phyloP scores from a whole-genome alignment of 2,888 invertebrate species.

The Cephalotes varians region DNA sequence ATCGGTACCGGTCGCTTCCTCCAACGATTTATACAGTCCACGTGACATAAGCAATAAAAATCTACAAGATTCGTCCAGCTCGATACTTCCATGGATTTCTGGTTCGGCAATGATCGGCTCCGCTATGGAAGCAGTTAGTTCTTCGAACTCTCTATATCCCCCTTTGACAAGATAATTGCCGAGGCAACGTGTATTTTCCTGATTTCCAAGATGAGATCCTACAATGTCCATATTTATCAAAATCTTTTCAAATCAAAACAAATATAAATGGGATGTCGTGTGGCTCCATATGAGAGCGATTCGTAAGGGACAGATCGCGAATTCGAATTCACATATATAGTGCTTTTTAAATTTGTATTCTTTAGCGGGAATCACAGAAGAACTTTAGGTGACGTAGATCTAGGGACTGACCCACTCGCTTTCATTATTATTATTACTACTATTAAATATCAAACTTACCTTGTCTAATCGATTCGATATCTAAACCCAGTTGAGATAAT shows the following conservation, averaged over 20 bases:
- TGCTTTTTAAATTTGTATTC: too few species aligned
- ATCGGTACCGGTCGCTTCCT: conserved; percentile 92
- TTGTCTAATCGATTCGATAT: conserved; percentile 90
- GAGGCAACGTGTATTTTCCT: conserved; percentile 93
- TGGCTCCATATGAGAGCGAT: too few species aligned
- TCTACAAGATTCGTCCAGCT: conserved; percentile 92
- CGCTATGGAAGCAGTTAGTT: conserved; percentile 89
- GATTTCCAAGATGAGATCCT: conserved; percentile 92
- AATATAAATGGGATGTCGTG: background rate
- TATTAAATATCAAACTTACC: conserved; percentile 85
- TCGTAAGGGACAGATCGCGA: too few species aligned
- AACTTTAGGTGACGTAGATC: too few species aligned
- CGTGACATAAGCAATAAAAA: conserved; percentile 95
- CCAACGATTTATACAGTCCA: conserved; percentile 93
- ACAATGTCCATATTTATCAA: conserved; percentile 42
- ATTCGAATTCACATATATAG: too few species aligned
- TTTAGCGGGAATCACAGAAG: too few species aligned
- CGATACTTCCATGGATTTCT: conserved; percentile 93
- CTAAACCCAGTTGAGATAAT: conserved; percentile 91
- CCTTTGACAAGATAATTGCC: conserved; percentile 96
- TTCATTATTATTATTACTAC: too few species aligned
- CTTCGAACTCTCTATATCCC: conserved; percentile 93
- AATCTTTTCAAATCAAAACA: background rate
- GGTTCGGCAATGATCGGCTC: conserved; percentile 95
- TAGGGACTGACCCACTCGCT: too few species aligned